A percentile compares a stretch with the other conserved stretches of the same genome.
phyloP scores from a whole-genome alignment of 2,113 vertebrate genomes.

The Etheostoma cragini region DNA sequence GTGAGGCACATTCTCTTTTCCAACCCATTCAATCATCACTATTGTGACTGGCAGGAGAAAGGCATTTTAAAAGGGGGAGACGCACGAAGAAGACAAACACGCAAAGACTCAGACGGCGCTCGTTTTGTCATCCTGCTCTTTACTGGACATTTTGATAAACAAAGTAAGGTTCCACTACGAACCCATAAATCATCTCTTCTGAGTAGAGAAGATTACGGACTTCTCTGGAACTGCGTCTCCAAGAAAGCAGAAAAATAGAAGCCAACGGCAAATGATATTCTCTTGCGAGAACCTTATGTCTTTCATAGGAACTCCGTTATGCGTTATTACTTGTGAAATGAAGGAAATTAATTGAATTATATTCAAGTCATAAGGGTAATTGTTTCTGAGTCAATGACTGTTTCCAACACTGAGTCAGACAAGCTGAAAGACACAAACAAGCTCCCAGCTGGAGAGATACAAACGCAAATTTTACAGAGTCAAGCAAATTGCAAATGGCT shows the following conservation, averaged over 20 bases:
- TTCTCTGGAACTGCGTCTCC: constrained; percentile 42
- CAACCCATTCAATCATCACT: constrained; percentile 49
- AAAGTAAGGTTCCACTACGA: constrained; percentile 43
- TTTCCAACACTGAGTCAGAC: constrained; percentile 71
- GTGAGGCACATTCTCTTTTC: constrained; percentile 24
- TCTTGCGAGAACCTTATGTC: constrained; percentile 49
- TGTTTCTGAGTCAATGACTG: constrained; percentile 84
- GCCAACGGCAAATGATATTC: constrained; percentile 34
- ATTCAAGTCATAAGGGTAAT: constrained; percentile 84
- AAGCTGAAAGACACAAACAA: constrained; percentile 77
- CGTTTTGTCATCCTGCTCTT: constrained; percentile 42
- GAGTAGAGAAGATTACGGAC: constrained; percentile 66
- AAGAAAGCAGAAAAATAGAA: constrained; percentile 48
- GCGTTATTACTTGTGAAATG: constrained; percentile 84
- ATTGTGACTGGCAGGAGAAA: constrained; percentile 52
- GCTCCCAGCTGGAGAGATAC: constrained; percentile 73
- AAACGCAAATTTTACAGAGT: constrained; percentile 67
- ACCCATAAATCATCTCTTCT: constrained; percentile 71
- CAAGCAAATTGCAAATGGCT: constrained; percentile 70
- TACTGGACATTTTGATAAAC: constrained; percentile 65
- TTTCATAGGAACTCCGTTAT: constrained; percentile 65
- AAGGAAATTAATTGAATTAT: constrained; percentile 85
- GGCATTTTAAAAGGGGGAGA: constrained; percentile 25
- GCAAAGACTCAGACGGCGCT: constrained; percentile 9
- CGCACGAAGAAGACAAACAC: background rate